Evolutionary conservation across 2,888 invertebrate genomes (phyloP).

Genomic region (Pseudanteris insignis): DNA sequence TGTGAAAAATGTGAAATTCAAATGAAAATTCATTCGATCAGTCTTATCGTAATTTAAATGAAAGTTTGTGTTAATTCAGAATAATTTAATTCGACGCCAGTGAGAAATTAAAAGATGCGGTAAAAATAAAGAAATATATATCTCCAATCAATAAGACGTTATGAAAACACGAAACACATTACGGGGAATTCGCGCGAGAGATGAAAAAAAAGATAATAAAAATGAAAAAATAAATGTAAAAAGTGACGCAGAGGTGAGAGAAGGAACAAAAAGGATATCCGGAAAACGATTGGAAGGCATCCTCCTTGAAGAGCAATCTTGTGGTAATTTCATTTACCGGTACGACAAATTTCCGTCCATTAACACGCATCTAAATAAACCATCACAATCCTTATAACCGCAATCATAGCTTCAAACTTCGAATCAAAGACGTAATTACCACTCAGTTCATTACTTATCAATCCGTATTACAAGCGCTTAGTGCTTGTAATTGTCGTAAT

Average conservation of each 20-base stretch:
- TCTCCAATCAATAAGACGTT: too few relatives aligned
- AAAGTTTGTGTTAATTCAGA: too few relatives aligned
- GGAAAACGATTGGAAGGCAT: slow-evolving; percentile 65
- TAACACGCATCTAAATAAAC: slow-evolving; percentile 54
- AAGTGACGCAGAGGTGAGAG: slow-evolving; percentile 16
- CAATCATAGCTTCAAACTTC: slow-evolving; percentile 41
- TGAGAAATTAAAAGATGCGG: too few relatives aligned
- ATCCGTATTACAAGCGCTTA: slow-evolving; percentile 16
- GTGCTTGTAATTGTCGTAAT: slow-evolving; percentile 18
- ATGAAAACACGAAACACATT: too few relatives aligned
- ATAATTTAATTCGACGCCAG: too few relatives aligned
- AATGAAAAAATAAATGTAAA: too few relatives aligned
- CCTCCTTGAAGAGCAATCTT: slow-evolving; percentile 65
- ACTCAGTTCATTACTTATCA: slow-evolving; percentile 19
- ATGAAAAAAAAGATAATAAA: too few relatives aligned
- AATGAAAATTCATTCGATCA: too few relatives aligned
- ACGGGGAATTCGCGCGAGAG: slow-evolving; percentile 16
- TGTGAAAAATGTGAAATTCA: too few relatives aligned
- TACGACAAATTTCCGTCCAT: slow-evolving; percentile 58
- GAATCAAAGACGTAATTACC: slow-evolving; percentile 35
- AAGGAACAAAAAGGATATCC: slow-evolving; percentile 59
- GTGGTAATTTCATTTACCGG: slow-evolving; percentile 65
- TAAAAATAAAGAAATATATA: too few relatives aligned
- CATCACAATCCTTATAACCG: slow-evolving; percentile 44
- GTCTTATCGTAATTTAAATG: too few relatives aligned